Base-by-base conservation (phyloP, 2,888 invertebrate genomes). In the Ceraclea dissimilis region DNA sequence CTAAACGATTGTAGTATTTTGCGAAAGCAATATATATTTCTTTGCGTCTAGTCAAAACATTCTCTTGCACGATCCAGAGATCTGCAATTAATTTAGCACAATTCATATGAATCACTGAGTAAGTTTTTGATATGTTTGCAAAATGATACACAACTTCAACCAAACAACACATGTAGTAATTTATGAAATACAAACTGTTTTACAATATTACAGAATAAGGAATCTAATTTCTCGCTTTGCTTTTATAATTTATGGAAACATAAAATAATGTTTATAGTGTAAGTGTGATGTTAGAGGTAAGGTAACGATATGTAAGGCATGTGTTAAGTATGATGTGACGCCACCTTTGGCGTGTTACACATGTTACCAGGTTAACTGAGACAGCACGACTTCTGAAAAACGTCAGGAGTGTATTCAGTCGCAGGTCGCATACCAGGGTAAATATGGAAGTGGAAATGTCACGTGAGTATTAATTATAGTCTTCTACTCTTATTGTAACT, bases 301-400 rank as follows among this genome's bases (percentile, higher is more conserved):
- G 26, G 26, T 50, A 6, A 33, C 10, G n/a, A 2, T 18, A 33
- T 39, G 50, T 56, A 50, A 39, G 51, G 62, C 54, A 55, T 56
- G 57, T 60, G 62, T 57, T 62, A 59, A 60, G 60, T 59, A 59
- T 54, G 53, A 26, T 60, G 58, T 60, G 57, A 60, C 56, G 60
- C 59, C 56, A 26, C 26, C n/a, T 39, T 2, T 39, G 39, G 39
- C 16, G 16, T 39, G 39, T 58, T 55, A 52, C 58, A 54, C 49
- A 52, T 65, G 64, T 72, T 80, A 81, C 73, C 86, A 94, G 93
- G 86, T 87, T 94, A 78, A 93, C 93, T 79, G 96, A 97, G 86
- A 95, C 94, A 70, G 94, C 95, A 74, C 86, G 95, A 68, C 85
- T 97, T 72, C 86, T 97, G 79, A 89, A 90, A 80, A 93, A 91